phyloP scores from a whole-genome alignment of 2,888 invertebrate species.

The Philaethria dido region DNA sequence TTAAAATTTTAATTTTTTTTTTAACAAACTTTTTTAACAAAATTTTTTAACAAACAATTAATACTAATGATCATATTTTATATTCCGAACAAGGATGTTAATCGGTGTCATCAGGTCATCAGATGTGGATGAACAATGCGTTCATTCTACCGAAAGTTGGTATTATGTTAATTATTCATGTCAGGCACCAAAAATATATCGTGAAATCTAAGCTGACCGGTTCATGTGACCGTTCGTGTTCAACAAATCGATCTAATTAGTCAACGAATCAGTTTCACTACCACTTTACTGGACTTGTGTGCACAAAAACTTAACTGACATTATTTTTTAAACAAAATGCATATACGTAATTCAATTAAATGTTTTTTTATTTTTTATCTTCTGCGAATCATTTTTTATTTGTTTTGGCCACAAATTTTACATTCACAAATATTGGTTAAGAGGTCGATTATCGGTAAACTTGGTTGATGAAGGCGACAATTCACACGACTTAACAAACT shows the following conservation, averaged over 20 bases:
- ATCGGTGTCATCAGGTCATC: constrained; percentile 72
- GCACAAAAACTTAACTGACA: constrained; percentile 40
- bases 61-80: constrained; percentile 19
- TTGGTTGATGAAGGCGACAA: constrained; percentile 50
- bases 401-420: constrained; percentile 55
- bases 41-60: constrained; percentile 13
- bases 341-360: constrained; percentile 21
- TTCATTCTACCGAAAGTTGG: constrained; percentile 50
- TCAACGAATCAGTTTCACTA: constrained; percentile 69
- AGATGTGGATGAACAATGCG: constrained; percentile 60
- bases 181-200: constrained; percentile 65
- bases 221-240: constrained; percentile 61
- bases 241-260: constrained; percentile 70
- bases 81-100: constrained; percentile 56
- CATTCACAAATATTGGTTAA: constrained; percentile 70
- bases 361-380: constrained; percentile 51
- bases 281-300: constrained; percentile 51
- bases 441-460: constrained; percentile 75
- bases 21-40: too few relatives aligned
- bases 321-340: neutral
- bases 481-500: constrained; percentile 56
- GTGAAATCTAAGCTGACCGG: constrained; percentile 62
- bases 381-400: constrained; percentile 53
- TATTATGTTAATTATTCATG: constrained; percentile 68
- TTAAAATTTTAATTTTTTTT: too few relatives aligned